Conservation (phyloP, 2,797 vertebrate genomes). For the Hapalemur alaotrensis region DNA sequence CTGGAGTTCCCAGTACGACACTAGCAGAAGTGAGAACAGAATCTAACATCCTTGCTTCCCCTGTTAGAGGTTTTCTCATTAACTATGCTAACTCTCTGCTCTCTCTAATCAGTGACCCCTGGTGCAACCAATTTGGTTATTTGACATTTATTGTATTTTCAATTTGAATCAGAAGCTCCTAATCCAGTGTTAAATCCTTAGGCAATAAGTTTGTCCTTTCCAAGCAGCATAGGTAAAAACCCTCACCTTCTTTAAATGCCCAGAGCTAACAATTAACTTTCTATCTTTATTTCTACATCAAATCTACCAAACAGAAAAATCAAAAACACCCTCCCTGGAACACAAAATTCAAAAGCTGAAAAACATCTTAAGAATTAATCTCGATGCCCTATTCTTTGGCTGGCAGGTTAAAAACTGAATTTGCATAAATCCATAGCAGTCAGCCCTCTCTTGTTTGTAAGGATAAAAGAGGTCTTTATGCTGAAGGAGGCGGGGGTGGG, state of each 20-base stretch:
- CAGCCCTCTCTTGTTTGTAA: constrained; percentile 38
- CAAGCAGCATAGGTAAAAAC: constrained; percentile 33
- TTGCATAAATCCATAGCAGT: constrained; percentile 67
- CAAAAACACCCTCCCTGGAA: constrained; percentile 58
- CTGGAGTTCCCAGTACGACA: neutral
- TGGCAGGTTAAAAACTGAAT: constrained; percentile 68
- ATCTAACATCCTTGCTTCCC: neutral
- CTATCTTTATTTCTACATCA: constrained; percentile 64
- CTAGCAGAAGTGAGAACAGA: neutral
- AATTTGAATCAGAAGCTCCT: constrained; percentile 63
- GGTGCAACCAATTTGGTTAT: constrained; percentile 54
- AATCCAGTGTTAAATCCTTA: constrained; percentile 61
- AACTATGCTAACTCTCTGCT: neutral
- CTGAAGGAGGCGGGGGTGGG: neutral
- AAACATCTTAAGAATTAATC: constrained; percentile 66
- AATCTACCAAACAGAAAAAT: constrained; percentile 68
- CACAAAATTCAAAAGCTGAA: constrained; percentile 68
- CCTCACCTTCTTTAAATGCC: constrained; percentile 53
- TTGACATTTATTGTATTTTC: constrained; percentile 66
- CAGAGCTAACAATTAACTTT: constrained; percentile 72
- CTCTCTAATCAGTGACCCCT: constrained; percentile 36
- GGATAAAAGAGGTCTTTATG: constrained; percentile 35
- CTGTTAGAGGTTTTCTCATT: constrained; percentile 35
- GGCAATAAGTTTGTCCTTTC: constrained; percentile 56
- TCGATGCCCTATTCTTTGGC: constrained; percentile 48